Evolutionary conservation across 2,888 invertebrate genomes (phyloP).

Genomic region (Nomada hirtipes): DNA sequence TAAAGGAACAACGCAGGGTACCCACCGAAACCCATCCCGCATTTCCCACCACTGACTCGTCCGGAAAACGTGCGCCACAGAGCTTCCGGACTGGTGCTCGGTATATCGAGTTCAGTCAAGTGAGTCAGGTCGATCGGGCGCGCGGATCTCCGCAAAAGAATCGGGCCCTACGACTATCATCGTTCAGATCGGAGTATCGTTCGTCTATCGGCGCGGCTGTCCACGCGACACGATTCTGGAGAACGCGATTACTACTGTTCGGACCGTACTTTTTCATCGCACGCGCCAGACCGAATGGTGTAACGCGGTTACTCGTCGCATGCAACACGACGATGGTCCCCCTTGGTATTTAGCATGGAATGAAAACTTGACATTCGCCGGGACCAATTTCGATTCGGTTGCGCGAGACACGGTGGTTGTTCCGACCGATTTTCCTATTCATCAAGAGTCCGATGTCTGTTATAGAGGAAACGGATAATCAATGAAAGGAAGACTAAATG

Average conservation of each 20-base stretch:
- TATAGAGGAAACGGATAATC: no score
- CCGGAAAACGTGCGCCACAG: conserved; percentile 76
- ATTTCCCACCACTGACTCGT: conserved; percentile 76
- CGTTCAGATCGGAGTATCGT: not conserved
- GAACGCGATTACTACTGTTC: not conserved
- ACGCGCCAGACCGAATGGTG: not conserved
- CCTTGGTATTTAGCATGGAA: not conserved
- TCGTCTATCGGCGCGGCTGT: not conserved
- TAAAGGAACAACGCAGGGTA: conserved; percentile 67
- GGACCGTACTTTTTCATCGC: not conserved
- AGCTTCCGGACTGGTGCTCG: conserved; percentile 69
- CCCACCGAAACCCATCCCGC: conserved; percentile 72
- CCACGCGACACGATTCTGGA: conserved; percentile 1
- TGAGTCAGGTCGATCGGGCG: conserved; percentile 64
- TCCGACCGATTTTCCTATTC: no score
- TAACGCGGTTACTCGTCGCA: not conserved
- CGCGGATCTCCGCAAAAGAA: conserved; percentile 5
- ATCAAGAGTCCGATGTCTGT: no score
- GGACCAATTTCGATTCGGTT: not conserved
- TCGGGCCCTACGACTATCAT: not conserved
- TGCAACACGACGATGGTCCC: not conserved
- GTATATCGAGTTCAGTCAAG: conserved; percentile 69
- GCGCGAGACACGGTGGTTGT: not conserved
- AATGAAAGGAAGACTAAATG: not conserved
- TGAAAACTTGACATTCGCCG: not conserved